Evolutionary conservation across 2,113 vertebrate genomes (phyloP).

Genomic region (Bothrops jararaca): DNA sequence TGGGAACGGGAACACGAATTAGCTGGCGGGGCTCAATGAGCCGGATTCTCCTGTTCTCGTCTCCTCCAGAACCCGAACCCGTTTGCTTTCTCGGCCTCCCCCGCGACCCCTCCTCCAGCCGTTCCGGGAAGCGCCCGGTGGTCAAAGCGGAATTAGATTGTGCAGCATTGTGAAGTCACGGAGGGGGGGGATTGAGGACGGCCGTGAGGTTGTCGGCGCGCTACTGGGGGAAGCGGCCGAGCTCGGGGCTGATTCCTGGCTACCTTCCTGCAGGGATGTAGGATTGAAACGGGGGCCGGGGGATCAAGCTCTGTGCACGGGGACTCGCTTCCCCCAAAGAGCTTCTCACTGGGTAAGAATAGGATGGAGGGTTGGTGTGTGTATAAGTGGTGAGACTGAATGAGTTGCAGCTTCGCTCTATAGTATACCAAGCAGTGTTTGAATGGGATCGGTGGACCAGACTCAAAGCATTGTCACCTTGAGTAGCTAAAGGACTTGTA

Average conservation of each 20-base stretch:
- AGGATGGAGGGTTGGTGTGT: background rate
- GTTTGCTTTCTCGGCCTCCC: background rate
- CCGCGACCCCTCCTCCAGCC: accelerated
- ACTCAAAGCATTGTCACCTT: background rate
- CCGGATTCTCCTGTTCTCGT: background rate
- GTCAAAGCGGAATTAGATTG: background rate
- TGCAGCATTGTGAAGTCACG: slow-evolving; percentile 28
- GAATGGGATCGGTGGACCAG: background rate
- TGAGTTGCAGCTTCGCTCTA: background rate
- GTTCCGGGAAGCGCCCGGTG: background rate
- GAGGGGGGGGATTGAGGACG: background rate
- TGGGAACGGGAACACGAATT: too few relatives aligned
- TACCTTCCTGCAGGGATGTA: slow-evolving; percentile 34
- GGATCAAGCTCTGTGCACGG: slow-evolving; percentile 24
- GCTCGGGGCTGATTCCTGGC: slow-evolving; percentile 25
- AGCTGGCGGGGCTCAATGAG: background rate
- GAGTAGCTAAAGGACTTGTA: background rate
- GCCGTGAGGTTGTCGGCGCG: background rate
- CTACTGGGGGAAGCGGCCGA: slow-evolving; percentile 13
- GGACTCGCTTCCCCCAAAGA: slow-evolving; percentile 19
- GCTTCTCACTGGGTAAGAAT: slow-evolving; percentile 17
- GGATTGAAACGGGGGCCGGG: slow-evolving; percentile 38
- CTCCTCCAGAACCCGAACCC: background rate
- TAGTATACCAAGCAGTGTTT: background rate
- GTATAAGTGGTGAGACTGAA: background rate